Conservation (phyloP, 2,888 invertebrate genomes). For the Ramazzottius varieornatus region DNA sequence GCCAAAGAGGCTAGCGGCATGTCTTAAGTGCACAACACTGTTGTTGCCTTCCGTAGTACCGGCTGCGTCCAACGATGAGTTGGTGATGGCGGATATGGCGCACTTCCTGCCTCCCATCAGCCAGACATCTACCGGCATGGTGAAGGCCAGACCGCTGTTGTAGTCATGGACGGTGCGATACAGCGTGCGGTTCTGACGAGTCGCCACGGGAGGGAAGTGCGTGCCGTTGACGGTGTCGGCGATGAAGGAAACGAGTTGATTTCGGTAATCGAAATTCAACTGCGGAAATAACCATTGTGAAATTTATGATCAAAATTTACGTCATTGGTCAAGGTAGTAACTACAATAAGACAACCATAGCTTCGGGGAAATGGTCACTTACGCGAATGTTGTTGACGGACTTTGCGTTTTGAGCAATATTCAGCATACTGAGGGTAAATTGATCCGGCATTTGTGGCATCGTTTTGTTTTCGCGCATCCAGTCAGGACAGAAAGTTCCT, state of each 20-base stretch:
- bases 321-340: not conserved
- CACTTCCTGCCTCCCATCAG: not conserved
- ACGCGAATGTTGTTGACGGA: not conserved
- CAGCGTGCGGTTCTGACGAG: not conserved
- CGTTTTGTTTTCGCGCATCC: not conserved
- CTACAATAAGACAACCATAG: no score
- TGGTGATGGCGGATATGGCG: not conserved
- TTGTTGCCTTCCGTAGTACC: not conserved
- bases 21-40: not conserved
- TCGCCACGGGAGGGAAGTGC: not conserved
- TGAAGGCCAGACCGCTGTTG: constrained; percentile 3
- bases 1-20: not conserved
- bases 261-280: not conserved
- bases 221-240: not conserved
- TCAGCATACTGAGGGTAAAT: not conserved
- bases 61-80: not conserved
- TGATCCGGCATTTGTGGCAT: not conserved
- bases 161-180: constrained; percentile 1
- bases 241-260: not conserved
- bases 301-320: not conserved
- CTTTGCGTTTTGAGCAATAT: not conserved
- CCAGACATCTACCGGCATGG: not conserved
- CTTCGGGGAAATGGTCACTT: not conserved
- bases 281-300: not conserved
- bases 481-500: not conserved